Percentiles rank a stretch among this genome's conserved stretches.
These are phyloP conservation scores for Takifugu rubripes DNA, from an alignment of 2,797 vertebrate genomes.

Conservation along the genomic window DNA sequence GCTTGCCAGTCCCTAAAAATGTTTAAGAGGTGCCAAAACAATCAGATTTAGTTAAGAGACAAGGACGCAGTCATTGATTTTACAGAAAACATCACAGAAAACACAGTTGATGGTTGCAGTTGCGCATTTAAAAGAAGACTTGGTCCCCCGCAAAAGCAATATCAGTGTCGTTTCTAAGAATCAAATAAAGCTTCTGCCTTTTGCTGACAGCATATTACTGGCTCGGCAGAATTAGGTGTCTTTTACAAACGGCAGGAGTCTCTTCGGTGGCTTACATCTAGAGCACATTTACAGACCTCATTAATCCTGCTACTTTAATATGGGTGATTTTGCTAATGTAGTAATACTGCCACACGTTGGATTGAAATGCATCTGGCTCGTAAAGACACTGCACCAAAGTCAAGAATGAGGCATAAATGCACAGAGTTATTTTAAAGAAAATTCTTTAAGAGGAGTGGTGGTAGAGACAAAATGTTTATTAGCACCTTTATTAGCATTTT, in stretches of 20 bases:
- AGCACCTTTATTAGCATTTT: too few species aligned
- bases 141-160: slow-evolving; percentile 1
- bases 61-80: slow-evolving; percentile 20
- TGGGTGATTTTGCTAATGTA: too few species aligned
- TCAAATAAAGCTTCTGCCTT: slow-evolving; percentile 13
- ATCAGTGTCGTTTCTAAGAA: slow-evolving; percentile 21
- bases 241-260: slow-evolving; percentile 24
- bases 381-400: too few species aligned
- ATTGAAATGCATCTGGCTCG: too few species aligned
- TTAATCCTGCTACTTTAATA: too few species aligned
- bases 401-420: too few species aligned
- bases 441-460: too few species aligned
- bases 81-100: slow-evolving; percentile 1
- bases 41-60: slow-evolving; percentile 23
- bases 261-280: background rate
- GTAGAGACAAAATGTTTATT: too few species aligned
- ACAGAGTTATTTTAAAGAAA: too few species aligned
- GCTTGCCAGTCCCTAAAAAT: slow-evolving; percentile 35
- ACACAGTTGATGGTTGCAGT: slow-evolving; percentile 13
- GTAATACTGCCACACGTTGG: too few species aligned
- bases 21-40: slow-evolving; percentile 27
- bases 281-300: too few species aligned
- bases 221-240: slow-evolving; percentile 6
- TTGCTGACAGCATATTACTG: slow-evolving; percentile 33
- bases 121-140: slow-evolving; percentile 21